Evolutionary conservation across 2,113 vertebrate species (phyloP).

Genomic region (Ibidorhyncha struthersii): DNA sequence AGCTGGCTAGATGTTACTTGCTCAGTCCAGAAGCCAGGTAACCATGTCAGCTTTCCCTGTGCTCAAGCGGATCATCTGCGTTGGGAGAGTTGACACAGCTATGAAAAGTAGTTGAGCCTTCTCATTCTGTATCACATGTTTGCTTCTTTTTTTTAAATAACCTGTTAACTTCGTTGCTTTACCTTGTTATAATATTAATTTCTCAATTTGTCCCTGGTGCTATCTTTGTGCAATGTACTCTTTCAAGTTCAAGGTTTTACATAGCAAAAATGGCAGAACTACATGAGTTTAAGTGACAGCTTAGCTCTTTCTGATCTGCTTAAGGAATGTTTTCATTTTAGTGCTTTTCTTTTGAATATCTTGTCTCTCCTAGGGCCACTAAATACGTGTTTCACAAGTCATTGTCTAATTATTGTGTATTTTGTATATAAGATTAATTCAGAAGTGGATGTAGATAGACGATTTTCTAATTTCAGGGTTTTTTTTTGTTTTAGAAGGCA

Average conservation of each 20-base stretch:
- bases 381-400: neutral
- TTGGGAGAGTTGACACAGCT: neutral
- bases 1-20: neutral
- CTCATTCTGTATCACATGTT: neutral
- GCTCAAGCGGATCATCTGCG: neutral
- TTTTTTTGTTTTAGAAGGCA: neutral
- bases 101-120: neutral
- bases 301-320: conserved; percentile 11
- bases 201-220: neutral
- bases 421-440: neutral
- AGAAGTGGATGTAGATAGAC: neutral
- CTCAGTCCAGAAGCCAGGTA: neutral
- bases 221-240: neutral
- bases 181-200: neutral
- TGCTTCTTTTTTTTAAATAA: neutral
- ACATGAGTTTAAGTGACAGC: neutral
- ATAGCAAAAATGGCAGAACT: conserved; percentile 6
- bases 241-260: conserved; percentile 46
- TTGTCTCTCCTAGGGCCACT: neutral
- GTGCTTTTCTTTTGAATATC: neutral
- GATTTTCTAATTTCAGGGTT: neutral
- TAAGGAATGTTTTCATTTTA: neutral
- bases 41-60: neutral
- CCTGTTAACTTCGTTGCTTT: neutral
- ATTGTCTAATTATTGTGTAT: neutral